Conservation (phyloP, 2,113 vertebrate species). For the Cynopterus brachyotis region DNA sequence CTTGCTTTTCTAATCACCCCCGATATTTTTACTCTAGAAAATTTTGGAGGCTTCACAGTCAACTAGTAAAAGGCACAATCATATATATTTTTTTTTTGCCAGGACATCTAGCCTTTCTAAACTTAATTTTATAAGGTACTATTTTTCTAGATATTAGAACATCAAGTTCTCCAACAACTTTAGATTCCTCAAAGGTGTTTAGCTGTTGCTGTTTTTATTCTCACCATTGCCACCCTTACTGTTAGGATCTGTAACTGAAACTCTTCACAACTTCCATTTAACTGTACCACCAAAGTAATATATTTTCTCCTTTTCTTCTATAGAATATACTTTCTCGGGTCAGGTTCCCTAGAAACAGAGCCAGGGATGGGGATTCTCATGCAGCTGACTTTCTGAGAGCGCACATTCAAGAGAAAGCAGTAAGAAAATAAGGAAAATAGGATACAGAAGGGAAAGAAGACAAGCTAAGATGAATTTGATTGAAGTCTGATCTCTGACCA, state of each 20-base stretch:
- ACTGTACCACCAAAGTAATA: background rate
- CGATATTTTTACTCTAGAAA: conserved; percentile 7
- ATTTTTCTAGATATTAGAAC: background rate
- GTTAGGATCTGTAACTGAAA: background rate
- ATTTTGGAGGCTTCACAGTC: background rate
- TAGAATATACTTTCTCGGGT: background rate
- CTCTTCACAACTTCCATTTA: background rate
- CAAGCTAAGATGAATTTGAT: background rate
- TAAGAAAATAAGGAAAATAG: background rate
- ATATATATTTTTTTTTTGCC: background rate
- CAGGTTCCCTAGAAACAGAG: background rate
- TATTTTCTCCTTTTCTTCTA: background rate
- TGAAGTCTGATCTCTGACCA: background rate
- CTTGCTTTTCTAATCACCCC: background rate
- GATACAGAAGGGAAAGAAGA: background rate
- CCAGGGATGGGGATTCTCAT: background rate
- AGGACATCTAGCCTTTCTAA: background rate
- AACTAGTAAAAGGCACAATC: background rate
- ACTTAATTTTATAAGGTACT: background rate
- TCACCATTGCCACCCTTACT: background rate
- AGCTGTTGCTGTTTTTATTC: background rate
- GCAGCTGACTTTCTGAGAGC: background rate
- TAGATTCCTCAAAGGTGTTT: background rate
- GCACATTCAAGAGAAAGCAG: background rate
- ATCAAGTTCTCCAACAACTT: background rate